phyloP scores from a whole-genome alignment of 2,797 vertebrate species.

The Choloepus didactylus region DNA sequence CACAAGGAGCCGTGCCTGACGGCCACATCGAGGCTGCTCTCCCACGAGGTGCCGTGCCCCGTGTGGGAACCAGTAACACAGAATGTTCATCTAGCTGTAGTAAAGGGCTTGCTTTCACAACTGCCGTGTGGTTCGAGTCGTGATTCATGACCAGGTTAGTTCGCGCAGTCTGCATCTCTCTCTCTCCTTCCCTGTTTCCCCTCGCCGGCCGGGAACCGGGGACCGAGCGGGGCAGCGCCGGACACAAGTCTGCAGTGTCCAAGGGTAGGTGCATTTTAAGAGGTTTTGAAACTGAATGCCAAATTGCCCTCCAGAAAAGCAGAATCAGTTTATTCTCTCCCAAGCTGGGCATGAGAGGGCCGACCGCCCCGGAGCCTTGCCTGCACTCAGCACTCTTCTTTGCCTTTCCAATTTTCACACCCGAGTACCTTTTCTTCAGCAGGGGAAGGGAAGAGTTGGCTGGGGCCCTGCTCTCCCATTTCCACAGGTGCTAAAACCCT shows the following conservation, averaged over 20 bases:
- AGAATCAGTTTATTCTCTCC: background rate
- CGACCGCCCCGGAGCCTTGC: rapidly evolving
- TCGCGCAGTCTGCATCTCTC: too few species aligned
- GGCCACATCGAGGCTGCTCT: too few species aligned
- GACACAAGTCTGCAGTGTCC: constrained; percentile 47
- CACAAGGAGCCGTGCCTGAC: too few species aligned
- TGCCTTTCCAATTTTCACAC: background rate
- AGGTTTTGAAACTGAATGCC: constrained; percentile 59
- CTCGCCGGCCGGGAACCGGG: too few species aligned
- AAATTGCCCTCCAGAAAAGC: constrained; percentile 65
- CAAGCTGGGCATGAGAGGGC: background rate
- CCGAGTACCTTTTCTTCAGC: background rate
- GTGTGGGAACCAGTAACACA: too few species aligned
- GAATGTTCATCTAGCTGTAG: too few species aligned
- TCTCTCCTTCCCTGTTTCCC: too few species aligned
- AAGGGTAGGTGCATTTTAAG: background rate
- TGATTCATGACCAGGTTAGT: too few species aligned
- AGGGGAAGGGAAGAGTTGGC: background rate
- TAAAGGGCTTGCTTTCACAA: too few species aligned
- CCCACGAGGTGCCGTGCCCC: too few species aligned
- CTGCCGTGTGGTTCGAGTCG: too few species aligned
- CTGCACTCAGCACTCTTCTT: background rate
- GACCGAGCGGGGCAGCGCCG: too few species aligned
- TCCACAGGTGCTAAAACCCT: constrained; percentile 50
- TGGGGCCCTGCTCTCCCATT: background rate